Evolutionary conservation across 23 tunicate species (phyloP), one percentile per base, ranked within the genome.

Genomic region (Diplosoma virens): DNA sequence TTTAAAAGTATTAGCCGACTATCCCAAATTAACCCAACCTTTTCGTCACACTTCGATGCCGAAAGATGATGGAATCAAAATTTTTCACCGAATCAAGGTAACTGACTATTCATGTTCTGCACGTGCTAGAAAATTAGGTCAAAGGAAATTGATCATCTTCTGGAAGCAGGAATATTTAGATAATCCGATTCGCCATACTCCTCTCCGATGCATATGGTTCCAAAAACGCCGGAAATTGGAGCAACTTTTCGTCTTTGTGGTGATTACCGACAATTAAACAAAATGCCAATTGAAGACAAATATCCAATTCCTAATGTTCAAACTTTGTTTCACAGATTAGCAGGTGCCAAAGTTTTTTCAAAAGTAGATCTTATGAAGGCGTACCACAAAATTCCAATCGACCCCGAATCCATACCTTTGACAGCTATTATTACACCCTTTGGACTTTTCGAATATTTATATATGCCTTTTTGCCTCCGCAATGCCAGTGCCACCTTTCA

Each of bases 401-500:
- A 61, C 1, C 52, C 69, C 27, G 74, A 64, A 1, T 30, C 58
- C n/a, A 37, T 27, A 11, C 34, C 32, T 0, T 64, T 64, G 47
- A 78, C 73, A 18, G 61, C 83, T 18, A 78, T 78, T 5, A 78
- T 37, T 16, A 34, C 52, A 53, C 66, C 61, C 20, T 33, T 75
- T 11, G 80, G 80, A 6, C 20, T 76, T 1, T 64, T 78, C 47
- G 73, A 78, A 78, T 63, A 64, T 48, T 33, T 21, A 1, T 30
- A 27, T n/a, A 26, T 63, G 67, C 83, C 83, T 1, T 78, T 78
- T 65, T 73, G 83, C 45, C 53, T 78, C 3, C 23, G 74, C 7
- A 78, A 78, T 65, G 83, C 83, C 14, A 23, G 47, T 30, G 36
- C 30, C 45, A 78, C 74, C 3, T 78, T 78, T 41, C 83, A 78